These are phyloP conservation scores for Lophius piscatorius DNA, from an alignment of 2,113 vertebrate species.

Conservation along the genomic window DNA sequence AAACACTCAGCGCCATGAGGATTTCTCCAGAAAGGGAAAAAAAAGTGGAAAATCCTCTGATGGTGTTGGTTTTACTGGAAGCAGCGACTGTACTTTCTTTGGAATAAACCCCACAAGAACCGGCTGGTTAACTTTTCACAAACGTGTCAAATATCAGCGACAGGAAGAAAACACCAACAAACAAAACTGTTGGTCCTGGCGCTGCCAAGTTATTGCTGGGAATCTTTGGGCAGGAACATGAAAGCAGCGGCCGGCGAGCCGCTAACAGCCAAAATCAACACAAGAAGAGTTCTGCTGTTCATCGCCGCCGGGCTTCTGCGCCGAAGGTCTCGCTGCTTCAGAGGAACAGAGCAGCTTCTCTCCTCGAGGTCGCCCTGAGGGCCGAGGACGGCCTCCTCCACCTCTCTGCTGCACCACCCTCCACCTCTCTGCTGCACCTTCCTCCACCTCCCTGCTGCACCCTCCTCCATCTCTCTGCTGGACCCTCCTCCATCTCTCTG, in stretches of 20 bases:
- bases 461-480: no score
- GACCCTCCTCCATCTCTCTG: no score
- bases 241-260: slow-evolving; percentile 1
- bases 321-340: no score
- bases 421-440: no score
- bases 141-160: slow-evolving; percentile 16
- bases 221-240: slow-evolving; percentile 16
- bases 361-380: no score
- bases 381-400: no score
- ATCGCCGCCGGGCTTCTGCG: slow-evolving; percentile 5
- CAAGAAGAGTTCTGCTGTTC: slow-evolving; percentile 16
- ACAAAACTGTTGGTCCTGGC: not conserved
- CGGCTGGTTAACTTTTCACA: not conserved
- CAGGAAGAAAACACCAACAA: not conserved
- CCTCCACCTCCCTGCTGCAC: no score
- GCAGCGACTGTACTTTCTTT: slow-evolving; percentile 13
- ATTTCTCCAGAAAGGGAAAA: no score
- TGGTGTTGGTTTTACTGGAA: not conserved
- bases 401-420: no score
- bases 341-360: no score
- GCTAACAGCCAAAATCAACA: slow-evolving; percentile 29
- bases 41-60: not conserved
- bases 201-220: slow-evolving; percentile 29
- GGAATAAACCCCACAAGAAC: not conserved
- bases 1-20: no score